Base-by-base conservation (phyloP, 1,140 invertebrate genomes). In the Formica exsecta region DNA sequence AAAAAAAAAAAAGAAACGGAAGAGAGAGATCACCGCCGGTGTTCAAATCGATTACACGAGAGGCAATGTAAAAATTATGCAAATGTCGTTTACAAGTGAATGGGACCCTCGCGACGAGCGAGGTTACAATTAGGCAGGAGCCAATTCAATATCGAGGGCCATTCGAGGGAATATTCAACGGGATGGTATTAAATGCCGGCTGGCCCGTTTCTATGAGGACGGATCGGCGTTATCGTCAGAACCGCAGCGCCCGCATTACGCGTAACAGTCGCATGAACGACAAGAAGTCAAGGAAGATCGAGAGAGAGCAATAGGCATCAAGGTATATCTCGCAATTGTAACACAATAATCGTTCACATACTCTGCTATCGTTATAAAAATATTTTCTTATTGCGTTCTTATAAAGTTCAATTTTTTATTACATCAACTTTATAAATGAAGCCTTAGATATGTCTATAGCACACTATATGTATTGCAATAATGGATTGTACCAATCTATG, bases 101-200 rank as follows among this genome's bases (percentile, higher is more conserved):
- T 92, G 87, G 90, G 89, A 92, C 90, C 91, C 84, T 91, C 91
- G 91, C 90, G 89, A 88, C 73, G 92, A 92, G 93, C 87, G 91
- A 93, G 91, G 94, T 93, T 94, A 95, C 94, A 95, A 95, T 95
- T 95, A 95, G 93, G 94, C 92, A 91, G 92, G 70, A 93, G 92
- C 92, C 93, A 95, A 95, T 95, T 95, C 93, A 95, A 95, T 95
- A 95, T 95, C 94, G 92, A 92, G 92, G 90, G 92, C 93, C 89
- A 94, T 94, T 94, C 91, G 85, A 74, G 91, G 86, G 94, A 95
- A 95, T 95, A 95, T 95, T 95, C 93, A 93, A 93, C 91, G 93
- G 87, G 85, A 89, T 81, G 88, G 94, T 93, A 95, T 95, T 95
- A 94, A 95, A 94, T 93, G 93, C 91, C 91, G 92, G 86, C 89